phyloP scores from a whole-genome alignment of 2,888 invertebrate species.

The Melieria crassipennis region DNA sequence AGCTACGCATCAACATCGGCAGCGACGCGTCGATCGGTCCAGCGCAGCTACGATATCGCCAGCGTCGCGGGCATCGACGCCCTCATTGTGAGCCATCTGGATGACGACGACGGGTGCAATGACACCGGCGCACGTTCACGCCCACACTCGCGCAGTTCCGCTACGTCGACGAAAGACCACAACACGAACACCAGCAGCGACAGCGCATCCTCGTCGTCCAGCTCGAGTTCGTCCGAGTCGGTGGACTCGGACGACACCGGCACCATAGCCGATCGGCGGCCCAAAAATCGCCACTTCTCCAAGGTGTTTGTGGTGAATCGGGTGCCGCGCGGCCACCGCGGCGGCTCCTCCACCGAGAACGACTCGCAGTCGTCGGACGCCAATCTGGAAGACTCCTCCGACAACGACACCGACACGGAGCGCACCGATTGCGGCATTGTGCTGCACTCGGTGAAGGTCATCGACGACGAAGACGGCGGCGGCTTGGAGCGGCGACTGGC shows the following conservation, averaged over 20 bases:
- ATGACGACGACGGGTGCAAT: constrained; percentile 14
- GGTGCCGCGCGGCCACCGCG: constrained; percentile 37
- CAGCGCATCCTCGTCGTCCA: constrained; percentile 42
- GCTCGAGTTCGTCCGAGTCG: constrained; percentile 64
- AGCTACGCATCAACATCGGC: not conserved
- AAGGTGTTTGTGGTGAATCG: constrained; percentile 77
- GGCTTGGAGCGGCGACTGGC: constrained; percentile 13
- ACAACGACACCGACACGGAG: constrained; percentile 71
- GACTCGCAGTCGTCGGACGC: constrained; percentile 70
- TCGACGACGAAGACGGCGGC: constrained; percentile 45
- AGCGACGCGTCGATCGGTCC: constrained; percentile 49
- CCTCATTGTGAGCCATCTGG: constrained; percentile 40
- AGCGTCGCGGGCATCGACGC: constrained; percentile 45
- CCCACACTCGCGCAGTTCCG: constrained; percentile 30
- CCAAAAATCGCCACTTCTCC: constrained; percentile 70
- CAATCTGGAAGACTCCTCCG: constrained; percentile 71
- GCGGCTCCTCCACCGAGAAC: constrained; percentile 71
- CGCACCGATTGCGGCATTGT: constrained; percentile 66
- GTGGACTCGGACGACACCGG: constrained; percentile 70
- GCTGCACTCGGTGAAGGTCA: constrained; percentile 59
- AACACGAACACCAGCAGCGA: constrained; percentile 46
- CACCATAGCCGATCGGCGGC: constrained; percentile 68
- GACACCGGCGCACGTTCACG: not conserved
- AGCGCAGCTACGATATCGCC: constrained; percentile 60
- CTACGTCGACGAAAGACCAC: constrained; percentile 55